Evolutionary conservation across 2,888 invertebrate species (phyloP).

Genomic region (Morpho helenor): DNA sequence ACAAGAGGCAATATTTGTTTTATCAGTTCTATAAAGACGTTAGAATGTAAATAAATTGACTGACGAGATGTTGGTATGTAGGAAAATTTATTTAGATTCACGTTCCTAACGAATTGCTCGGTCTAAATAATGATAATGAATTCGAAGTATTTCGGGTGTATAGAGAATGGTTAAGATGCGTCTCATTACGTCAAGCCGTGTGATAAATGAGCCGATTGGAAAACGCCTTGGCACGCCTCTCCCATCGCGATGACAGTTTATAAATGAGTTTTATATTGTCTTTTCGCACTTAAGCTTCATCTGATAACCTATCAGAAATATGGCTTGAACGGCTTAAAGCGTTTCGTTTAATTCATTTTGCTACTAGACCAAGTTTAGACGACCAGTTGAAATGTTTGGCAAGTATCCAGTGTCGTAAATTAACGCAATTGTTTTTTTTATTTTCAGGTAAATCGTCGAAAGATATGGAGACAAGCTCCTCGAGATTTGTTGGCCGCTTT

Average conservation of each 20-base stretch:
- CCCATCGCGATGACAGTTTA: constrained; percentile 69
- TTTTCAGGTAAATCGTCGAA: constrained; percentile 76
- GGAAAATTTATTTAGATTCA: constrained; percentile 10
- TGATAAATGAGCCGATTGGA: constrained; percentile 76
- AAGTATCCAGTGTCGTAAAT: constrained; percentile 67
- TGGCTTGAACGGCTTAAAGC: constrained; percentile 48
- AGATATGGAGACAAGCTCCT: constrained; percentile 49
- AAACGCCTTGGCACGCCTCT: constrained; percentile 70
- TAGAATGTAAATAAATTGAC: constrained; percentile 10
- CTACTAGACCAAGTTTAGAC: constrained; percentile 64
- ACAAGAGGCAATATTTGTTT: neutral
- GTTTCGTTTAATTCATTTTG: constrained; percentile 69
- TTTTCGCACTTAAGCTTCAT: constrained; percentile 68
- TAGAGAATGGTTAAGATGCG: constrained; percentile 56
- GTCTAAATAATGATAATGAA: constrained; percentile 48
- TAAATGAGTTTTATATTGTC: constrained; percentile 76
- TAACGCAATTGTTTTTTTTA: constrained; percentile 69
- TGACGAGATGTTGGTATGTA: neutral
- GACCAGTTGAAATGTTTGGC: constrained; percentile 75
- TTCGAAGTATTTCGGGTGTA: constrained; percentile 58
- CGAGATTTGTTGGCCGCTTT: constrained; percentile 42
- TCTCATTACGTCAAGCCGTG: constrained; percentile 71
- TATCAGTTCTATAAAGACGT: constrained; percentile 5
- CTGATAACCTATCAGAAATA: constrained; percentile 62
- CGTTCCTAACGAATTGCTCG: constrained; percentile 8